Base-by-base conservation (phyloP, 2,888 invertebrate genomes). In the Lithophane leautieri region DNA sequence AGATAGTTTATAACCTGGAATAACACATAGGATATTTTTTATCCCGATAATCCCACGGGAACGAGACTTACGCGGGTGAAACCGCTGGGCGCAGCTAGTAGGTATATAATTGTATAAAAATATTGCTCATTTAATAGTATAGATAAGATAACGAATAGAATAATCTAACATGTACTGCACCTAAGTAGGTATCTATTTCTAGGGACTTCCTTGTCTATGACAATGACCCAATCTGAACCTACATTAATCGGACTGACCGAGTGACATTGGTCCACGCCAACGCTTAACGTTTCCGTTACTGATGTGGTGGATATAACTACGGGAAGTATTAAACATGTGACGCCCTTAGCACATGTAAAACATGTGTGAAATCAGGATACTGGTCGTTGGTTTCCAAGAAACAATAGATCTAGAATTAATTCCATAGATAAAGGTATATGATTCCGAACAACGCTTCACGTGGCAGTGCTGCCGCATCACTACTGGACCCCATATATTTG, bases 241-340 rank as follows among this genome's bases (percentile, higher is more conserved):
- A 87, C 87, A 79, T 75, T 74, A 67, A 84, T 75, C 78, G 42
- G 28, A 60, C 67, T 77, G 77, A 71, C 86, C 83, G 78, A 63
- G 74, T 85, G 84, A 84, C 84, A 83, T 86, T 87, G 74, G 74
- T 78, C 60, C 58, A 76, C 83, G 84, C 80, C 86, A 78, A 86
- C 87, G 86, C 83, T 68, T n/a, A 28, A 34, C 68, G 76, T 79
- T 86, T 90, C 90, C 90, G 88, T 77, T 82, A 4, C 25, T 56
- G 67, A 44, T 61, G 25, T 50, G 52, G 50, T 60, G 60, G 50
- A 61, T 76, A 44, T 61, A 68, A 67, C 66, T 70, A 67, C 70
- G 58, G 65, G 73, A 70, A 70, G 56, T 71, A 68, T 69, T 34
- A 19, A 66, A 42, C 50, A 73, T 44, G 50, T 58, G 56, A 60